Percentiles rank a stretch among this genome's conserved stretches.
Conservation (phyloP, 2,113 vertebrate species). For the Dromiciops gliroides region DNA sequence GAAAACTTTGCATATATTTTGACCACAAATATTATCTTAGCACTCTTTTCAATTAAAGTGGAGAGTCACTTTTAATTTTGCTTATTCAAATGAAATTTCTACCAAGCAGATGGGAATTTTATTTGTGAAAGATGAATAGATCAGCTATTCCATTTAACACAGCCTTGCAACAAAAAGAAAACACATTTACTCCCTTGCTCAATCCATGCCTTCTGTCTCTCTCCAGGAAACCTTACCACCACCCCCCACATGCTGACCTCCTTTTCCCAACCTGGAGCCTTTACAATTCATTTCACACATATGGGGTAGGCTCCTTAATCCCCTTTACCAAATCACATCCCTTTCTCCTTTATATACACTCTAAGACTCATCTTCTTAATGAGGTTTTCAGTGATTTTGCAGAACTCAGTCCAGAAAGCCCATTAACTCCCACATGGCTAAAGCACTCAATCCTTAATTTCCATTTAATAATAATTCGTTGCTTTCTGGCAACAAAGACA, state of each 20-base stretch:
- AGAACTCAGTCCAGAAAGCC: not conserved
- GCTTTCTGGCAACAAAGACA: not conserved
- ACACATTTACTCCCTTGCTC: not conserved
- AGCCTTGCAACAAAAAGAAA: constrained; percentile 41
- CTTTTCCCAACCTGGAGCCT: not conserved
- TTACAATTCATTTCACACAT: not conserved
- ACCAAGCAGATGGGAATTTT: constrained; percentile 5
- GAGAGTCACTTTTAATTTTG: constrained; percentile 1
- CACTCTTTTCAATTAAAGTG: constrained; percentile 40
- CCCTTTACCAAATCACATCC: not conserved
- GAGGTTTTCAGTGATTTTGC: not conserved
- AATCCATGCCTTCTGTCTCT: not conserved
- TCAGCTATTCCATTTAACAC: constrained; percentile 12
- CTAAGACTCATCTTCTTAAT: not conserved
- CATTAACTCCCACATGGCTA: not conserved
- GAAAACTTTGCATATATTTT: constrained; percentile 10
- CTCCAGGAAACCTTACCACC: not conserved
- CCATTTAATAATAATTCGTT: not conserved
- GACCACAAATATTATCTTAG: not conserved
- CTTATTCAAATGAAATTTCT: constrained; percentile 19
- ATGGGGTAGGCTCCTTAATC: not conserved
- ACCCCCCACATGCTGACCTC: not conserved
- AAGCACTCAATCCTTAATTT: not conserved
- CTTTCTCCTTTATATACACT: not conserved
- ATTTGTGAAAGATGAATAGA: not conserved